Percentiles rank a stretch among this genome's conserved stretches.
Evolutionary conservation across 2,797 vertebrate genomes (phyloP).

Genomic region (Melanotaenia nigrans): DNA sequence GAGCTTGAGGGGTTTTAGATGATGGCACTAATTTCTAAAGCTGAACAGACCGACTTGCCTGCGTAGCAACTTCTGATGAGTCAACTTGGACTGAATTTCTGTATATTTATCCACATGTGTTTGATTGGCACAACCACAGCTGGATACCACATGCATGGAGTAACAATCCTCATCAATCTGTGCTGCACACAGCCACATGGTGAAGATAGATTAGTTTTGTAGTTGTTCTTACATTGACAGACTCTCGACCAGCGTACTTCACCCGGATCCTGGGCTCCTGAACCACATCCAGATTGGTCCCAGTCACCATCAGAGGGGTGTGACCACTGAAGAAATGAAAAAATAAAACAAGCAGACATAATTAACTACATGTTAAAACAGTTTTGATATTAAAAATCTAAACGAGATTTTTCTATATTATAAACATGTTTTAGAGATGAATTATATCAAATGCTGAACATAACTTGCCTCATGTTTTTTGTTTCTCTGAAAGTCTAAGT

Average conservation of each 20-base stretch:
- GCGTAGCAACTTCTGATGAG: slow-evolving; percentile 23
- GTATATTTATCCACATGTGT: slow-evolving; percentile 10
- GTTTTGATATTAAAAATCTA: too few species aligned
- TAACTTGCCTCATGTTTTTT: too few species aligned
- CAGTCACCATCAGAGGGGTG: slow-evolving; percentile 92
- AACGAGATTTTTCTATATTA: too few species aligned
- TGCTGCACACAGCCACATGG: background rate
- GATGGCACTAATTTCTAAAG: slow-evolving; percentile 29
- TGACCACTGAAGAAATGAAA: slow-evolving; percentile 84
- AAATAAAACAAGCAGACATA: background rate
- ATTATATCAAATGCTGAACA: background rate
- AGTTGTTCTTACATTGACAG: slow-evolving; percentile 90
- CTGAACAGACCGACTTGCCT: slow-evolving; percentile 51
- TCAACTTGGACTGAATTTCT: slow-evolving; percentile 31
- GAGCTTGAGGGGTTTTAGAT: slow-evolving; percentile 45
- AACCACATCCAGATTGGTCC: slow-evolving; percentile 97
- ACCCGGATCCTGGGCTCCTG: slow-evolving; percentile 96
- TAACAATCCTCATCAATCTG: background rate
- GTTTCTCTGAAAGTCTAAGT: too few species aligned
- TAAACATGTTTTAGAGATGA: background rate
- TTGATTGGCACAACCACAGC: background rate
- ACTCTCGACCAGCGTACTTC: slow-evolving; percentile 94
- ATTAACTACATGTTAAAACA: background rate
- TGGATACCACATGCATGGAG: background rate
- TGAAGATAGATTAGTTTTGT: background rate